Evolutionary conservation across 2,888 invertebrate species (phyloP).

Genomic region (Hemicrepidius hirtus): DNA sequence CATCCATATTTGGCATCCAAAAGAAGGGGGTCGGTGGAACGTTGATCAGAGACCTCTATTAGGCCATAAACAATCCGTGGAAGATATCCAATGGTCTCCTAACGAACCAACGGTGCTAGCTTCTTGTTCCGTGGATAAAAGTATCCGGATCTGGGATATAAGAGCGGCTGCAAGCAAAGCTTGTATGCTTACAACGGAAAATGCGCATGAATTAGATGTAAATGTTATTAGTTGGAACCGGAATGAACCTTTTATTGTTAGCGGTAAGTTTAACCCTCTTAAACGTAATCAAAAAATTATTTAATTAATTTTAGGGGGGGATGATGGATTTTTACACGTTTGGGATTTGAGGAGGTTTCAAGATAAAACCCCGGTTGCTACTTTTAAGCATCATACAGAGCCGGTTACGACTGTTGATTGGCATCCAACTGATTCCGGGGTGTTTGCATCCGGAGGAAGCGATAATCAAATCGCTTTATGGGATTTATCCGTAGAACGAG

Average conservation of each 20-base stretch:
- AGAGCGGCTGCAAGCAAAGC: slow-evolving; percentile 90
- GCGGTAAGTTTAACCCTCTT: slow-evolving; percentile 74
- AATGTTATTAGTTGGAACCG: slow-evolving; percentile 99
- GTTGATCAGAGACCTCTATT: slow-evolving; percentile 92
- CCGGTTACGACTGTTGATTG: slow-evolving; percentile 98
- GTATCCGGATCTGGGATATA: slow-evolving; percentile 97
- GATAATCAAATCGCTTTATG: slow-evolving; percentile 98
- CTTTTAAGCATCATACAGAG: slow-evolving; percentile 95
- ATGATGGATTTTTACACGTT: slow-evolving; percentile 94
- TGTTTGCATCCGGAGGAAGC: slow-evolving; percentile 93
- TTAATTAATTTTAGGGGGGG: no score
- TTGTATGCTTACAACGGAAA: slow-evolving; percentile 90
- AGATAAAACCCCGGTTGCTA: slow-evolving; percentile 87
- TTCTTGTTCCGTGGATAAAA: slow-evolving; percentile 91
- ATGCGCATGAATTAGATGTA: slow-evolving; percentile 93
- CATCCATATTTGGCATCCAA: slow-evolving; percentile 95
- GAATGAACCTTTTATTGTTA: slow-evolving; percentile 91
- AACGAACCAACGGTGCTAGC: slow-evolving; percentile 93
- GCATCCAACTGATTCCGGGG: slow-evolving; percentile 94
- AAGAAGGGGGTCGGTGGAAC: slow-evolving; percentile 87
- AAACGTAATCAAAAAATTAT: no score
- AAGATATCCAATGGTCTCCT: slow-evolving; percentile 99
- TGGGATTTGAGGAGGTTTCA: slow-evolving; percentile 96
- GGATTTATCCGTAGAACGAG: slow-evolving; percentile 95
- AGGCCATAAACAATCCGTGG: slow-evolving; percentile 94